Base-by-base conservation (phyloP, 2,113 vertebrate species). In the Spermophilus dauricus region DNA sequence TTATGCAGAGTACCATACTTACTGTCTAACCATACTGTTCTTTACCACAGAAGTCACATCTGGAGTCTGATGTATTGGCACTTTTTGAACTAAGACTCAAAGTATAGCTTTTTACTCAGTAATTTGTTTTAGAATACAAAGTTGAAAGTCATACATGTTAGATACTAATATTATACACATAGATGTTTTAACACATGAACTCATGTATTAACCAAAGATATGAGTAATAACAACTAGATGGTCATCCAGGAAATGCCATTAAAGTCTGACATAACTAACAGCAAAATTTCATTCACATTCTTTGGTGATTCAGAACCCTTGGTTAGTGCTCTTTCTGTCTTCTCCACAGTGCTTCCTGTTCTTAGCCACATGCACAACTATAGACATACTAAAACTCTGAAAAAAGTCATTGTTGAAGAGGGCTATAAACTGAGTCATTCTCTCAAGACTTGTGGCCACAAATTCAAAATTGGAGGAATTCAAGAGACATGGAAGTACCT, bases 191-290 rank as follows among this genome's bases (percentile, higher is more conserved):
- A n/a, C 37, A 85, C 11, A 75, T 56, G 30, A 85, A 34, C 67
- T 95, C 51, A 53, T 37, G n/a, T 70, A 42, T 94, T 96, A 88
- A 91, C 61, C 42, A 96, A 86, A 73, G 78, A 89, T 72, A 32
- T 85, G 45, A 96, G 20, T 89, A 85, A 81, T 63, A 85, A 86
- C 32, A 86, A 65, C 32, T 87, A 51, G 32, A 30, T 7, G 76
- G 83, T 97, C 32, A 78, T 45, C 37, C 24, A 83, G 65, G 17
- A 58, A 86, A 78, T 92, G 11, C 22, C 77, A 56, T 92, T 83
- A 78, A 76, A 87, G 58, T 63, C 63, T 90, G 24, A 72, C 53
- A 56, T 65, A 56, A 76, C 20, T 61, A 42, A 65, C 9, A 70
- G 48, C 28, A 91, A 77, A 51, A 10, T 96, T 93, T 88, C 32